Evolutionary conservation across 1,140 invertebrate genomes (phyloP).

Genomic region (Delia radicum): DNA sequence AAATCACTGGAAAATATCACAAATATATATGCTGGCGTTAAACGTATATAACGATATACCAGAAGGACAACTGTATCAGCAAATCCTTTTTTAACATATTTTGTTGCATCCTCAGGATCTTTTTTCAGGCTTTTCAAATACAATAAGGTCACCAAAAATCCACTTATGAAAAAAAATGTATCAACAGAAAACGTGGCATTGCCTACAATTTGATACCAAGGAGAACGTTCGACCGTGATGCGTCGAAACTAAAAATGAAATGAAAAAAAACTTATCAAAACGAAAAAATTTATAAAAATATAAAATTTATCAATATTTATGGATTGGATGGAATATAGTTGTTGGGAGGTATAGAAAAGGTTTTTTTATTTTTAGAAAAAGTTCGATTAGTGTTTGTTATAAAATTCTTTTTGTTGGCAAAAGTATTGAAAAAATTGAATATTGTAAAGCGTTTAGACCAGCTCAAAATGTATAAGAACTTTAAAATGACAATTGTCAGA

Average conservation of each 20-base stretch:
- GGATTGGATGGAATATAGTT: too few species aligned
- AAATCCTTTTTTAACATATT: constrained; percentile 53
- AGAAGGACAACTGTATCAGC: constrained; percentile 62
- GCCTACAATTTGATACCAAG: constrained; percentile 80
- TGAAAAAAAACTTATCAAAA: constrained; percentile 24
- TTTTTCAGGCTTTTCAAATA: constrained; percentile 62
- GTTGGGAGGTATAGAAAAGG: background rate
- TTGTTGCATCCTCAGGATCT: constrained; percentile 31
- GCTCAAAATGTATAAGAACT: too few species aligned
- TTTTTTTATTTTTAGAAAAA: background rate
- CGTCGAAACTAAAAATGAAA: constrained; percentile 64
- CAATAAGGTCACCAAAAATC: constrained; percentile 74
- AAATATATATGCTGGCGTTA: constrained; percentile 80
- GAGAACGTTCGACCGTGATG: constrained; percentile 73
- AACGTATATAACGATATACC: constrained; percentile 69
- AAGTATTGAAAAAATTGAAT: too few species aligned
- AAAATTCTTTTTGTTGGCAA: too few species aligned
- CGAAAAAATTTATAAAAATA: too few species aligned
- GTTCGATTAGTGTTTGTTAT: background rate
- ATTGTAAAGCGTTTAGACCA: too few species aligned
- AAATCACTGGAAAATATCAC: constrained; percentile 75
- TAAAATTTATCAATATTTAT: constrained; percentile 11
- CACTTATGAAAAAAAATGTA: constrained; percentile 89
- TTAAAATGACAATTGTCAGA: too few species aligned
- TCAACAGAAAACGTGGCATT: constrained; percentile 90